A percentile compares a stretch with the other conserved stretches of the same genome.
phyloP scores from a whole-genome alignment of 2,113 vertebrate species.

The Crotalus horridus region DNA sequence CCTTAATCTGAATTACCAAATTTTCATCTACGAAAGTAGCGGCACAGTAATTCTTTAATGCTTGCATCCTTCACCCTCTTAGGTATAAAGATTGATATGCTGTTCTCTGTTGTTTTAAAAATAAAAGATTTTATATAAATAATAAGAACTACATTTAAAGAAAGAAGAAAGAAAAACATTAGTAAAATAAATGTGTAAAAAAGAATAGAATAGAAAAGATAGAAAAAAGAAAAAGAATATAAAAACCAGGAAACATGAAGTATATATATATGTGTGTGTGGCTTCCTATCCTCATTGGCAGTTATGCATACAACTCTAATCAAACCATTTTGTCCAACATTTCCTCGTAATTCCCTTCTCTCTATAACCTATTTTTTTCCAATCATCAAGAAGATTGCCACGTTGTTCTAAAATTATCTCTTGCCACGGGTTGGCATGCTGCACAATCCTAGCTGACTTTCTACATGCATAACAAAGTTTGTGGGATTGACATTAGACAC shows the following conservation, averaged over 20 bases:
- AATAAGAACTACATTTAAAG: background rate
- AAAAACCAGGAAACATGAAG: background rate
- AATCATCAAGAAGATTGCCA: background rate
- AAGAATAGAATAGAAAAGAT: background rate
- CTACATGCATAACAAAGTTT: background rate
- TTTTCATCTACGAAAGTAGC: no score
- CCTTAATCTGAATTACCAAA: no score
- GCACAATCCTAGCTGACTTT: background rate
- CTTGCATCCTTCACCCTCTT: background rate
- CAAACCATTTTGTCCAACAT: background rate
- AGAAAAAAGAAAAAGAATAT: background rate
- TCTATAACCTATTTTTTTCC: background rate
- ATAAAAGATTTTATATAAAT: no score
- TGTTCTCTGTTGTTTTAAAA: background rate
- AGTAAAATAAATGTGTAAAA: background rate
- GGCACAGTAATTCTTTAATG: no score
- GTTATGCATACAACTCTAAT: background rate
- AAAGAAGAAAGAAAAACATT: background rate
- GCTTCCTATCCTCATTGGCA: background rate
- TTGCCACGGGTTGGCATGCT: background rate
- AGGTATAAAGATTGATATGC: background rate
- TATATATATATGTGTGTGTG: background rate
- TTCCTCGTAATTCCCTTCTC: background rate
- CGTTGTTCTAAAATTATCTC: background rate
- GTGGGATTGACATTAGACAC: background rate